These are phyloP conservation scores for Lottia gigantea DNA, from an alignment of 2,888 invertebrate species.

Conservation along the genomic window DNA sequence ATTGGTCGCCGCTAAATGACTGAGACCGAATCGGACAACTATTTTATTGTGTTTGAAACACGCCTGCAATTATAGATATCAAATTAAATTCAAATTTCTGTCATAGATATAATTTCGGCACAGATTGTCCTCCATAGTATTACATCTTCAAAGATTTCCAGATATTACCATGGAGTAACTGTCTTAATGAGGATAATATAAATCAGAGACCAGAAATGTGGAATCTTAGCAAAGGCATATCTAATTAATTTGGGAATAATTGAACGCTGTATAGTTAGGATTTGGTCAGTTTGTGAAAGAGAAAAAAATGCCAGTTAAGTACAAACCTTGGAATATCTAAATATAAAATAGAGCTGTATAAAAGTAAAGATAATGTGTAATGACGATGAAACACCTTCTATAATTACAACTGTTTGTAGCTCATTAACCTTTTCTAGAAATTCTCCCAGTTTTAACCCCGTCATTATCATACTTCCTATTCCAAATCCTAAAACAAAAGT, in stretches of 20 bases:
- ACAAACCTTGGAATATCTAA: not conserved
- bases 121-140: too few relatives aligned
- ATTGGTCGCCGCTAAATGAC: not conserved
- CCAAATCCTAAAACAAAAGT: not conserved
- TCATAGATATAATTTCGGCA: too few relatives aligned
- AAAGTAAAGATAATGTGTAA: not conserved
- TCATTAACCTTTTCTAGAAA: not conserved
- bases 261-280: too few relatives aligned
- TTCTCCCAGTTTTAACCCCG: not conserved
- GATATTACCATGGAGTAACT: too few relatives aligned
- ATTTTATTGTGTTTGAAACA: not conserved
- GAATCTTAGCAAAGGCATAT: too few relatives aligned
- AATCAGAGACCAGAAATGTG: too few relatives aligned
- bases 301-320: too few relatives aligned
- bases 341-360: slow-evolving; percentile 1
- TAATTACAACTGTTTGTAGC: not conserved
- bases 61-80: too few relatives aligned
- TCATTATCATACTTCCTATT: not conserved
- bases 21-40: not conserved
- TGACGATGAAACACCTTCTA: not conserved
- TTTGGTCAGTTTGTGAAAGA: too few relatives aligned
- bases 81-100: not conserved
- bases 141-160: too few relatives aligned
- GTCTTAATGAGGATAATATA: too few relatives aligned
- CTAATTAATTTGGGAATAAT: too few relatives aligned